Evolutionary conservation across 2,888 invertebrate species (phyloP).

Genomic region (Orchesellides sinensis): DNA sequence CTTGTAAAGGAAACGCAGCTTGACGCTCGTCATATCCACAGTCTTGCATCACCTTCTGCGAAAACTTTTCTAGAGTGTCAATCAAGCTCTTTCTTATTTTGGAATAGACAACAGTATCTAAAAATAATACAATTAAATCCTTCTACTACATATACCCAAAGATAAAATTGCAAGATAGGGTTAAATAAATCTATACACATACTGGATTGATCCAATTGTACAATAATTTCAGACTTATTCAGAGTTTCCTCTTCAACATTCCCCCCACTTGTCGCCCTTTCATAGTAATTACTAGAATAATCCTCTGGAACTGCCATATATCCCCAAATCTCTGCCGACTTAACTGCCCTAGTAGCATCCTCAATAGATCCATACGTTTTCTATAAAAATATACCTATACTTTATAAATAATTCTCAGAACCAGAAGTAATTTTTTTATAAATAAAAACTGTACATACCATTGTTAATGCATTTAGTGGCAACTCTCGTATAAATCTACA

Average conservation of each 20-base stretch:
- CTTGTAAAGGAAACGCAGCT: conserved; percentile 78
- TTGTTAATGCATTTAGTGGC: neutral
- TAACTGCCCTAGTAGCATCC: conserved; percentile 11
- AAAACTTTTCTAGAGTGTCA: no score
- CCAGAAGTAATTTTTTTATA: no score
- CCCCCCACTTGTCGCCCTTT: conserved; percentile 9
- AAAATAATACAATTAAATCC: no score
- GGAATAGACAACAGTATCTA: no score
- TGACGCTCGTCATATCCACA: conserved; percentile 90
- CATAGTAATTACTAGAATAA: conserved; percentile 16
- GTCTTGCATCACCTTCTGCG: no score
- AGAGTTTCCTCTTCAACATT: conserved; percentile 28
- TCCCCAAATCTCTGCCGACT: conserved; percentile 19
- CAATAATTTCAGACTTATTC: conserved; percentile 31
- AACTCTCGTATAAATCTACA: conserved; percentile 24
- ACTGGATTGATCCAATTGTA: conserved; percentile 35
- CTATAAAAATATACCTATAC: neutral
- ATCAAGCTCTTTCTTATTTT: no score
- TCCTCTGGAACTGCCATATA: conserved; percentile 26
- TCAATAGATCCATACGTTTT: neutral
- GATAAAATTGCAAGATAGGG: no score
- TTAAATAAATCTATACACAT: neutral
- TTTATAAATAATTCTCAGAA: no score
- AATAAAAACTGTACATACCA: neutral
- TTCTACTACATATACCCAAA: neutral